These are phyloP conservation scores for Paraescarpia echinospica DNA, from an alignment of 1,140 invertebrate genomes.

Conservation along the genomic window DNA sequence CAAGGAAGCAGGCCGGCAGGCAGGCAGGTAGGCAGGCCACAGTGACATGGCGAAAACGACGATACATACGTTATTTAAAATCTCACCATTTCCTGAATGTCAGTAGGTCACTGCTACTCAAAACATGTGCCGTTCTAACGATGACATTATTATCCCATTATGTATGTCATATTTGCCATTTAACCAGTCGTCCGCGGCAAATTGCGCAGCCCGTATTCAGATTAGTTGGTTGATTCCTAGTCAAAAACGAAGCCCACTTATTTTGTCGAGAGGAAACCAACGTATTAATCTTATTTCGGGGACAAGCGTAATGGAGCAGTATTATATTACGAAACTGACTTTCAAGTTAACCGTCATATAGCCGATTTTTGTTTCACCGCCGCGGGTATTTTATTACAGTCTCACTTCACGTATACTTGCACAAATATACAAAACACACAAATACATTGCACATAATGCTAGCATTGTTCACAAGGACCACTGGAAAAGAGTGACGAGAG, in stretches of 20 bases:
- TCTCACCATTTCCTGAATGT: background rate
- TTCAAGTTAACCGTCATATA: background rate
- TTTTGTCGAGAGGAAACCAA: background rate
- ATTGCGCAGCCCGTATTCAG: background rate
- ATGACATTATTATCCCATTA: background rate
- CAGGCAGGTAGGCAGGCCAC: too few species aligned
- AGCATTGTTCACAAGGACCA: too few species aligned
- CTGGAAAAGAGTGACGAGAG: too few species aligned
- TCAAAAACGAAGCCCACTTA: background rate
- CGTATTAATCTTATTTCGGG: background rate
- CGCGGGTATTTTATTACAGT: too few species aligned
- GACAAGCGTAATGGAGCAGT: background rate
- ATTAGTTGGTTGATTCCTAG: background rate
- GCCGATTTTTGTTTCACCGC: background rate
- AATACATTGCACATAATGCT: too few species aligned
- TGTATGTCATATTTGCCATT: background rate
- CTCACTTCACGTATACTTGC: too few species aligned
- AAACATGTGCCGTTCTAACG: background rate
- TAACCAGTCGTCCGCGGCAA: background rate
- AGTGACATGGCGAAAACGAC: too few species aligned
- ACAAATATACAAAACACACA: too few species aligned
- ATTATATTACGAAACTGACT: background rate
- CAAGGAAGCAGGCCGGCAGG: too few species aligned
- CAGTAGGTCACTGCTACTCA: background rate
- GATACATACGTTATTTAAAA: background rate